Base-by-base conservation (phyloP, 2,888 invertebrate genomes). In the Podotricha telesiphe region DNA sequence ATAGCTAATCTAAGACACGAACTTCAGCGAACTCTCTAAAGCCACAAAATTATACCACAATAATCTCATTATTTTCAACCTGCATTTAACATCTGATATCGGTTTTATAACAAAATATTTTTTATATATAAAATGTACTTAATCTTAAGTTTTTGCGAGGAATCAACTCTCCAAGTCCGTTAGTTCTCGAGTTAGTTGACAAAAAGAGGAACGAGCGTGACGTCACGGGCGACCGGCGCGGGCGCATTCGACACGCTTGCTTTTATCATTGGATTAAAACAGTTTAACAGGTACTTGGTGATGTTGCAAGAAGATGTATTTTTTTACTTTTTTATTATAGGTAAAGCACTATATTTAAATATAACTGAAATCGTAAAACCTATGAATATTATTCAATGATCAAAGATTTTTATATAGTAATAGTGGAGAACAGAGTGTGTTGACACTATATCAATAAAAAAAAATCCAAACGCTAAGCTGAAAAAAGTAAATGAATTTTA, bases 161-260 rank as follows among this genome's bases (percentile, higher is more conserved):
- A n/a, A 34, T 17, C 28, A 48, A 45, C n/a, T 58, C n/a, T 58
- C n/a, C 34, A 17, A 55, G 55, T 17, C 55, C 59, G 59, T 59
- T 59, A 59, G 59, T 10, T 59, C 28, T 28, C 59, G 64, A 47
- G 62, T 69, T 72, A 72, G 70, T 58, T 65, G 70, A 71, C 70
- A 71, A 71, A 71, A 65, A 72, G 67, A 69, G 67, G 62, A 62
- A 58, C 50, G 72, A 68, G 71, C 80, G 82, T 81, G 80, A 82
- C 79, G 81, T 80, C 79, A 78, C 80, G 82, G 77, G 67, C 77
- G 71, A 72, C 42, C 68, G 74, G 80, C 79, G 79, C 79, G 78
- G 76, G 79, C 79, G 79, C 81, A 79, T 81, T 80, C 75, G 79
- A 68, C 73, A 72, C 78, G 78, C 75, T 59, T 59, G 64, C 63